Conservation (phyloP, 2,888 invertebrate species). For the Brenthis hecate region DNA sequence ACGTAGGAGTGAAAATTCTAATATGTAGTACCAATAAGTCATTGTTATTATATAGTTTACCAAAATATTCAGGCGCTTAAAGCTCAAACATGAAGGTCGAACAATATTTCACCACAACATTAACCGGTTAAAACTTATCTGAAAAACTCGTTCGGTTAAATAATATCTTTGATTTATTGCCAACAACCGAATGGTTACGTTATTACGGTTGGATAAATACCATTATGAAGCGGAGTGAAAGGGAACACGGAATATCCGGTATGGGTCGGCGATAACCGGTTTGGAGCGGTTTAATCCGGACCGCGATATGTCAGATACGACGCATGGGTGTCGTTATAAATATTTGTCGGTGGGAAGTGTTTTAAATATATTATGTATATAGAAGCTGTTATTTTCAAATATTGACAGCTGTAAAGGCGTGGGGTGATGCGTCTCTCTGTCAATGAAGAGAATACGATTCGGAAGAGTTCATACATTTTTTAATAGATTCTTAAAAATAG, state of each 20-base stretch:
- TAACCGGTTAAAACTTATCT: conserved; percentile 1
- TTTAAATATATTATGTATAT: conserved; percentile 1
- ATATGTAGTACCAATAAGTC: too few relatives aligned
- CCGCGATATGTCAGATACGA: conserved; percentile 48
- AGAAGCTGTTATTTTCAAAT: too few relatives aligned
- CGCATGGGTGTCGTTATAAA: conserved; percentile 12
- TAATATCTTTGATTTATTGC: conserved; percentile 18
- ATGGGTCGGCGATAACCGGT: conserved; percentile 48
- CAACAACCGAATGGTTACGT: conserved; percentile 19
- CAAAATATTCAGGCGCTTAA: background rate
- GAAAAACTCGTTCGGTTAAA: conserved; percentile 7
- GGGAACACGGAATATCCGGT: conserved; percentile 42
- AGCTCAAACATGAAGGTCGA: background rate
- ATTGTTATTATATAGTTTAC: too few relatives aligned
- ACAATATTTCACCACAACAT: background rate
- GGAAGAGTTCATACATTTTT: too few relatives aligned
- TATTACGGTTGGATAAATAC: conserved; percentile 20
- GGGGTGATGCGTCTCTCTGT: too few relatives aligned
- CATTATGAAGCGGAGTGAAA: conserved; percentile 21
- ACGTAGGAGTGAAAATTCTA: too few relatives aligned
- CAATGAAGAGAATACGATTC: too few relatives aligned
- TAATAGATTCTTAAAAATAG: too few relatives aligned
- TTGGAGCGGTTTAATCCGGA: conserved; percentile 50
- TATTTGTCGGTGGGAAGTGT: conserved; percentile 2
- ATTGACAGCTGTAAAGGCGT: too few relatives aligned